Percentiles rank a stretch among this genome's conserved stretches.
Conservation (phyloP, 2,888 invertebrate genomes). For the Adela reaumurella region DNA sequence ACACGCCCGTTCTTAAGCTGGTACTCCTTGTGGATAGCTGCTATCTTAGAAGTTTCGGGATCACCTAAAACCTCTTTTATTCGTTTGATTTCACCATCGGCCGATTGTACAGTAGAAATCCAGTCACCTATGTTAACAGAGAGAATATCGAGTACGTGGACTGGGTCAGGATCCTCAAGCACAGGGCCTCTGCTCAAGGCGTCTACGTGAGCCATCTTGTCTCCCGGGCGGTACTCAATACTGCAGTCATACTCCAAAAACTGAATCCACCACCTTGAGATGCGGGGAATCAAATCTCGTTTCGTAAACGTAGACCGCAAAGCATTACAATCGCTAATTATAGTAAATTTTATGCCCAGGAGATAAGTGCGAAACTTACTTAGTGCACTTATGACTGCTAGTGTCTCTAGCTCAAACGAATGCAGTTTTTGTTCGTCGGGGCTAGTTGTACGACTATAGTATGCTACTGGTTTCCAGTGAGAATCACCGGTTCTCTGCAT, state of each 20-base stretch:
- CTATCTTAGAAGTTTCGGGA: neutral
- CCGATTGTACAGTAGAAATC: no score
- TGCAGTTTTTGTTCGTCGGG: no score
- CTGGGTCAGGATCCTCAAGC: no score
- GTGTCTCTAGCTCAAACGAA: no score
- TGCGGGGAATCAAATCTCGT: neutral
- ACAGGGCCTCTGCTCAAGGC: conserved; percentile 14
- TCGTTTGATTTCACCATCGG: no score
- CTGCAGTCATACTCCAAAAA: conserved; percentile 7
- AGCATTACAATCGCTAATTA: conserved; percentile 14
- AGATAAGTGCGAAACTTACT: conserved; percentile 13
- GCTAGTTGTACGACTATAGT: no score
- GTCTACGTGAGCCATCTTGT: conserved; percentile 18
- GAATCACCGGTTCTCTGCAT: no score
- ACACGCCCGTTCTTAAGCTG: neutral
- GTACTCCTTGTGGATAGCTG: no score
- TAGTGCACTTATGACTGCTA: conserved; percentile 13
- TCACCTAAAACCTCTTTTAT: no score
- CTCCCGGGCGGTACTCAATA: conserved; percentile 13
- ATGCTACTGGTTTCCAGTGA: no score
- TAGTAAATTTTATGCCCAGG: conserved; percentile 13
- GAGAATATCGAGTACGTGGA: no score
- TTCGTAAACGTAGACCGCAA: conserved; percentile 5
- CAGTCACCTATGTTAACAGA: no score
- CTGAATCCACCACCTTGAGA: neutral